A percentile compares a stretch with the other conserved stretches of the same genome.
phyloP scores from a whole-genome alignment of 2,113 vertebrate species.

The Megaptera novaeangliae region DNA sequence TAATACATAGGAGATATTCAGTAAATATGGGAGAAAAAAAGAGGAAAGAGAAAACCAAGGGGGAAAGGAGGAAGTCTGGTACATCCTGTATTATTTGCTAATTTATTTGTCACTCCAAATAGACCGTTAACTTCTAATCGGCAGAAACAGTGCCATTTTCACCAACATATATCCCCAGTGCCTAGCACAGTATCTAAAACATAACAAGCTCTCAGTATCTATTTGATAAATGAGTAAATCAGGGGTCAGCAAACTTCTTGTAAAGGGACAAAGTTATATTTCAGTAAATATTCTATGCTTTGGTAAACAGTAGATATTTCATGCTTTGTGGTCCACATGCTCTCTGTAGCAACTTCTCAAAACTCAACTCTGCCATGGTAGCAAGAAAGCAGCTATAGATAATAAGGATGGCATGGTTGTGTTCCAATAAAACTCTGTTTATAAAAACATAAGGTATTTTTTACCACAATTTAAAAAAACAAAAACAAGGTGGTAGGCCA shows the following conservation, averaged over 20 bases:
- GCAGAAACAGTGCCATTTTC: background rate
- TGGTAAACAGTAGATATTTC: background rate
- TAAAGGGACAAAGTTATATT: background rate
- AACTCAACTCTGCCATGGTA: background rate
- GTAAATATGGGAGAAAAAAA: background rate
- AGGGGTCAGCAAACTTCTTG: background rate
- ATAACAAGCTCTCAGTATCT: background rate
- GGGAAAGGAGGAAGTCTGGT: background rate
- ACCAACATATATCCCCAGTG: background rate
- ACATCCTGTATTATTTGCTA: background rate
- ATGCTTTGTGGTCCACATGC: background rate
- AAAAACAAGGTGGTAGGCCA: background rate
- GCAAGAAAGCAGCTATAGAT: background rate
- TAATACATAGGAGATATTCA: background rate
- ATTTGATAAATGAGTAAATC: conserved; percentile 26
- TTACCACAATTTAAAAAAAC: background rate
- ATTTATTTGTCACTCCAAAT: conserved; percentile 4
- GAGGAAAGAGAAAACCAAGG: background rate
- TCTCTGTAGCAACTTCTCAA: background rate
- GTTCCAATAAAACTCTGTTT: background rate
- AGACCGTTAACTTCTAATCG: conserved; percentile 20
- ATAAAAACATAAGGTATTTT: conserved; percentile 8
- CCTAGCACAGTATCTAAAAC: background rate
- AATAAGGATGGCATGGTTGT: background rate
- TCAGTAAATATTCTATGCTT: conserved; percentile 23